Conservation (phyloP, 2,113 vertebrate species). For the Thermophis baileyi region DNA sequence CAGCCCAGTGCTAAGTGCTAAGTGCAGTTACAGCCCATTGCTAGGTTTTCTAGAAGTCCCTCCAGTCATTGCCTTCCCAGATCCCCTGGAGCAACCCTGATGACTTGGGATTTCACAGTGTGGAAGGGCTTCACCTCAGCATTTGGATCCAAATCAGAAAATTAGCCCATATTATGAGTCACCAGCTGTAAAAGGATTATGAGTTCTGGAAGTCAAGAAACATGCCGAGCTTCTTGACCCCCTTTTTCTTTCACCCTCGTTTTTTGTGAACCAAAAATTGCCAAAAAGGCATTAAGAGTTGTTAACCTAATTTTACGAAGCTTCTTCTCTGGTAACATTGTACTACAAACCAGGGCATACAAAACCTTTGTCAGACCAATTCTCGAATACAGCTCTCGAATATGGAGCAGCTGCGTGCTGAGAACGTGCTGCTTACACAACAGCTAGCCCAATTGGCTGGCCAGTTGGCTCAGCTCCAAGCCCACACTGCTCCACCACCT, state of each 20-base stretch:
- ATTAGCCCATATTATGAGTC: background rate
- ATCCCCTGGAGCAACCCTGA: background rate
- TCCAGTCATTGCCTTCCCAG: background rate
- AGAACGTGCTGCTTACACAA: too few relatives aligned
- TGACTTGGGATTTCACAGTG: background rate
- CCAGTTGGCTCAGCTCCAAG: too few relatives aligned
- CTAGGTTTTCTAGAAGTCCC: background rate
- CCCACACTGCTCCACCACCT: too few relatives aligned
- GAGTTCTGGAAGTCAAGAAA: background rate
- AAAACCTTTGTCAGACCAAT: too few relatives aligned
- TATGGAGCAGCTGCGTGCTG: too few relatives aligned
- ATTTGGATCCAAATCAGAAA: background rate
- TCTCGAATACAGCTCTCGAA: too few relatives aligned
- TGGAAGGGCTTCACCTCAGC: background rate
- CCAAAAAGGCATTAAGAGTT: too few relatives aligned
- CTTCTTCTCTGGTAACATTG: too few relatives aligned
- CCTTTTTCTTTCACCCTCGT: background rate
- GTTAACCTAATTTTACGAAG: too few relatives aligned
- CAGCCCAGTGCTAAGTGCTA: too few relatives aligned
- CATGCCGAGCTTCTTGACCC: background rate
- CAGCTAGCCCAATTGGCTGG: too few relatives aligned
- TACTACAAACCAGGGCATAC: too few relatives aligned
- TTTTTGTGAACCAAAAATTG: background rate
- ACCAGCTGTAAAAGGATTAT: background rate
- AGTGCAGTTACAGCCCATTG: background rate